Evolutionary conservation across 1,140 invertebrate species (phyloP).

Genomic region (Colletes latitarsis): DNA sequence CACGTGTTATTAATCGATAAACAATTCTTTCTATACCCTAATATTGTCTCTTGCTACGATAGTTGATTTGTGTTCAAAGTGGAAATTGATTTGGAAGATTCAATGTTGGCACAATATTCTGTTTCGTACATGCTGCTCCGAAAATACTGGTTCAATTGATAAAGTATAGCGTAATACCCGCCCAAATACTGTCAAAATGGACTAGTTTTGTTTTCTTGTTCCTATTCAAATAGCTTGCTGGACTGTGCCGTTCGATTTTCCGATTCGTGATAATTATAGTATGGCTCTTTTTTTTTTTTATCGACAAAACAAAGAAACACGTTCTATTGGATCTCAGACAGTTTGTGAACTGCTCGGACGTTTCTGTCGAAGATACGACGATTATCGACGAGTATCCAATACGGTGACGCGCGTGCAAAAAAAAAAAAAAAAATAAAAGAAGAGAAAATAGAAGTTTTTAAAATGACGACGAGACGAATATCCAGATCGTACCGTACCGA

Average conservation of each 20-base stretch:
- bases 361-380: not conserved
- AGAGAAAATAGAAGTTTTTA: constrained; percentile 22
- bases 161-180: no score
- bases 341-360: not conserved
- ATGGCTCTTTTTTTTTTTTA: not conserved
- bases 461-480: constrained; percentile 36
- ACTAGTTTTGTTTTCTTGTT: not conserved
- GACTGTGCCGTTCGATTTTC: not conserved
- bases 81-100: constrained; percentile 60
- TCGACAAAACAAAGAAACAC: not conserved
- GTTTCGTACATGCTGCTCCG: constrained; percentile 2
- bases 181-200: not conserved
- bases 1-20: not conserved
- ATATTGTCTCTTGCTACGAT: constrained; percentile 24
- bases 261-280: constrained; percentile 33
- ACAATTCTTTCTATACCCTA: constrained; percentile 25
- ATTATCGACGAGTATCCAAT: not conserved
- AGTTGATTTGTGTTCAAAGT: constrained; percentile 28
- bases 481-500: constrained; percentile 37
- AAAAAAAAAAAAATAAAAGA: no score
- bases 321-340: no score
- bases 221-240: not conserved
- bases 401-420: not conserved
- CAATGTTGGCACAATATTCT: constrained; percentile 58
- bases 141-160: not conserved